phyloP scores from a whole-genome alignment of 2,113 vertebrate species.

The Protobothrops mucrosquamatus region DNA sequence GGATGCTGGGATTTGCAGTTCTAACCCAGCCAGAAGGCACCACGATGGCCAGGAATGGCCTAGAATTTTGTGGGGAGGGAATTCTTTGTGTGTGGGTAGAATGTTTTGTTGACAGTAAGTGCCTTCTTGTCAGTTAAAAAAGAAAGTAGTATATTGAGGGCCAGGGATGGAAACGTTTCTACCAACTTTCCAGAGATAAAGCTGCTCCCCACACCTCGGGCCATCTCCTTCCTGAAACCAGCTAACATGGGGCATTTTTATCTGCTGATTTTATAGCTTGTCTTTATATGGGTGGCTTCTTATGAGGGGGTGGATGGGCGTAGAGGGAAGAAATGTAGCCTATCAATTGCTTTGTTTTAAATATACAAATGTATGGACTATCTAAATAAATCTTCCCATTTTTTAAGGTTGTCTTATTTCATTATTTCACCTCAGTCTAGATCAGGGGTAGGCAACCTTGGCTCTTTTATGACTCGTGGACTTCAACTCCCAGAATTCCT shows the following conservation, averaged over 20 bases:
- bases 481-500: too few relatives aligned
- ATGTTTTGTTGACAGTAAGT: background rate
- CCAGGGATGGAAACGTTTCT: background rate
- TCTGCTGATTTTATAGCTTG: conserved; percentile 11
- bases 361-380: background rate
- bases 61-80: background rate
- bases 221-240: background rate
- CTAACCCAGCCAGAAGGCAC: background rate
- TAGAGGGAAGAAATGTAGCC: background rate
- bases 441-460: too few relatives aligned
- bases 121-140: background rate
- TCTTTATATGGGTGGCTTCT: conserved; percentile 12
- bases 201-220: background rate
- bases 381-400: conserved; percentile 3
- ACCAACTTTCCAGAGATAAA: background rate
- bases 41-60: background rate
- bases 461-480: too few relatives aligned
- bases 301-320: background rate
- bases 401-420: background rate
- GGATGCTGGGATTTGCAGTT: background rate
- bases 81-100: background rate
- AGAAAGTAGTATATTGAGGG: background rate
- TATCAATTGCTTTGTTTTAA: background rate
- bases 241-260: background rate
- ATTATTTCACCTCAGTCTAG: background rate